These are phyloP conservation scores for Arizona elegans DNA, from an alignment of 2,113 vertebrate genomes.

Conservation along the genomic window DNA sequence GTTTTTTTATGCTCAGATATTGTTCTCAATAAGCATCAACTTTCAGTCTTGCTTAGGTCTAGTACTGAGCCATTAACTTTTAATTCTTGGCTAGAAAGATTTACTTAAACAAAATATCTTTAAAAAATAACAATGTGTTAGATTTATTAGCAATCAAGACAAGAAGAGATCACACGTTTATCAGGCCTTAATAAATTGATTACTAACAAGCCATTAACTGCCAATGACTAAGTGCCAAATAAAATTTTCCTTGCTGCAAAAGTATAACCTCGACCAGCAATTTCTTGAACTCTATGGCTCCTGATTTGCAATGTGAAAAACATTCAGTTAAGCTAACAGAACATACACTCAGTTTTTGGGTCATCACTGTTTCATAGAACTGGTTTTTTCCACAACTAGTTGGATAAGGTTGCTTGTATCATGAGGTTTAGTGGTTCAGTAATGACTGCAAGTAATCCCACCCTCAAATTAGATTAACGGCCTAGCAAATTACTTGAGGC, in stretches of 20 bases:
- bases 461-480: slow-evolving; percentile 60
- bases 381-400: slow-evolving; percentile 76
- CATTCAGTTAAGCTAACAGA: slow-evolving; percentile 75
- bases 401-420: slow-evolving; percentile 72
- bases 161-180: slow-evolving; percentile 67
- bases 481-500: slow-evolving; percentile 64
- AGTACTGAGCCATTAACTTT: slow-evolving; percentile 30
- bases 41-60: slow-evolving; percentile 57
- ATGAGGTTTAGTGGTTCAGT: slow-evolving; percentile 61
- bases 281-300: slow-evolving; percentile 94
- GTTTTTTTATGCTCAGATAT: slow-evolving; percentile 31
- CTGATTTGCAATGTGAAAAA: slow-evolving; percentile 92
- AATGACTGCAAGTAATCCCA: slow-evolving; percentile 58
- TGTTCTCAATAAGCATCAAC: slow-evolving; percentile 35
- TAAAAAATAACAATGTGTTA: slow-evolving; percentile 38
- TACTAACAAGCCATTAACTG: slow-evolving; percentile 93
- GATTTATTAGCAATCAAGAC: slow-evolving; percentile 47
- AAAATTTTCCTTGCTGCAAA: slow-evolving; percentile 90
- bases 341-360: slow-evolving; percentile 84
- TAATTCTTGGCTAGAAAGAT: slow-evolving; percentile 48
- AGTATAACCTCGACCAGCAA: slow-evolving; percentile 87
- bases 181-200: slow-evolving; percentile 85
- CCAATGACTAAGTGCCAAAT: slow-evolving; percentile 93
- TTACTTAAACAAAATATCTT: slow-evolving; percentile 54
- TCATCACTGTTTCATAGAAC: slow-evolving; percentile 60